Evolutionary conservation across 2,797 vertebrate species (phyloP), one percentile per base, ranked within the genome.

Genomic region (Monodelphis domestica): DNA sequence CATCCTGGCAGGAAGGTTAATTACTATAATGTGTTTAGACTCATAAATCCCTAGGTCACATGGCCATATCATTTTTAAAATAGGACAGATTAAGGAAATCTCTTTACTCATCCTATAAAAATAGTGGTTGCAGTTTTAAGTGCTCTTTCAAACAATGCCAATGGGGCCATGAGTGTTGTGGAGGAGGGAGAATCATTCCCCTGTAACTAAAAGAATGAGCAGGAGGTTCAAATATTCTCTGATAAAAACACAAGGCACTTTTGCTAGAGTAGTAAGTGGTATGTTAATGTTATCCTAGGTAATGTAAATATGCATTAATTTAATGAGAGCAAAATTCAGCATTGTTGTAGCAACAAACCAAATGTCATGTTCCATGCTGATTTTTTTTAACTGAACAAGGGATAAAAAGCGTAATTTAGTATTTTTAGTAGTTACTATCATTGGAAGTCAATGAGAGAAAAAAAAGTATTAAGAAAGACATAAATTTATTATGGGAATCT

Each of bases 31-130:
- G 92, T 97, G 95, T 98, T 97, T 97, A 98, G 95, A 94, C 96
- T 90, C 87, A 97, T 98, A 98, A 98, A 98, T 97, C 96, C 91
- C 96, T 95, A 88, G 96, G 97, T 98, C 98, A 98, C 95, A 95
- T 97, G 96, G 94, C 88, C 95, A 95, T 97, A 97, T 95, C 95
- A 92, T 97, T 97, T 98, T 98, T 98, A 98, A 99, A 99, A 99
- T 99, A 99, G 98, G 98, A 88, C 94, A 98, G 99, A 99, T 99
- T 99, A 99, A 98, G 97, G 97, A 99, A 99, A 99, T 99, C 98
- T 97, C 98, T 98, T 97, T 98, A 98, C 97, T 98, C 98, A 98
- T 97, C 97, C 96, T 97, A 96, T 96, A 98, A 97, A 98, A 98
- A 97, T 97, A 98, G 94, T 97, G 87, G 94, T 91, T 94, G 89